phyloP scores from a whole-genome alignment of 2,113 vertebrate genomes.

The Oncorhynchus mykiss region DNA sequence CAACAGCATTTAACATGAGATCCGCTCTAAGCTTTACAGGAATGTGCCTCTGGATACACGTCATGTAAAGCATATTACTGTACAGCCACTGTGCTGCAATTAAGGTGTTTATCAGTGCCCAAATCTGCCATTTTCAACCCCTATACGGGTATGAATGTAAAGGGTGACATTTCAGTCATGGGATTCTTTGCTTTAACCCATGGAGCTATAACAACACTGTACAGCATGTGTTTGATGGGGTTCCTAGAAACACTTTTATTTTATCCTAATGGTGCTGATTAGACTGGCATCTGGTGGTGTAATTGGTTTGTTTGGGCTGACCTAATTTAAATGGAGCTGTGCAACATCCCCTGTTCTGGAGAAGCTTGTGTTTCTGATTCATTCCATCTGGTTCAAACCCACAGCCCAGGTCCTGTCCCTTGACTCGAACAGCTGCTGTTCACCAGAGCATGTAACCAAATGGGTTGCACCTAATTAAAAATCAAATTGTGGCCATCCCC shows the following conservation, averaged over 20 bases:
- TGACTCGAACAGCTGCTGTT: no score
- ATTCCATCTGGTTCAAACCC: not conserved
- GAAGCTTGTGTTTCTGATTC: not conserved
- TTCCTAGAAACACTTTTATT: not conserved
- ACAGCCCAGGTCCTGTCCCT: not conserved
- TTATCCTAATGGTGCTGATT: not conserved
- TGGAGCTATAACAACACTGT: not conserved
- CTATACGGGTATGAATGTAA: no score
- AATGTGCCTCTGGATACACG: no score
- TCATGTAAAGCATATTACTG: no score
- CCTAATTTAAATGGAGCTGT: not conserved
- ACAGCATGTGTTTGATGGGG: not conserved
- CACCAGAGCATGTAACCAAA: not conserved
- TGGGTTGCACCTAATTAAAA: conserved; percentile 23
- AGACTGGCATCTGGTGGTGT: not conserved
- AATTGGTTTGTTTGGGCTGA: conserved; percentile 9
- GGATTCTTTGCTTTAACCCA: no score
- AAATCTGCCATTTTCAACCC: no score
- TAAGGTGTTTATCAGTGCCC: no score
- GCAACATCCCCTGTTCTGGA: not conserved
- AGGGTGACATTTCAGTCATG: no score
- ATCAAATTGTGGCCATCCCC: not conserved
- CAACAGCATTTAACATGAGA: no score
- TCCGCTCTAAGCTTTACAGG: no score
- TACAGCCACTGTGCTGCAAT: no score